Evolutionary conservation across 2,113 vertebrate species (phyloP).

Genomic region (Triplophysa rosa): DNA sequence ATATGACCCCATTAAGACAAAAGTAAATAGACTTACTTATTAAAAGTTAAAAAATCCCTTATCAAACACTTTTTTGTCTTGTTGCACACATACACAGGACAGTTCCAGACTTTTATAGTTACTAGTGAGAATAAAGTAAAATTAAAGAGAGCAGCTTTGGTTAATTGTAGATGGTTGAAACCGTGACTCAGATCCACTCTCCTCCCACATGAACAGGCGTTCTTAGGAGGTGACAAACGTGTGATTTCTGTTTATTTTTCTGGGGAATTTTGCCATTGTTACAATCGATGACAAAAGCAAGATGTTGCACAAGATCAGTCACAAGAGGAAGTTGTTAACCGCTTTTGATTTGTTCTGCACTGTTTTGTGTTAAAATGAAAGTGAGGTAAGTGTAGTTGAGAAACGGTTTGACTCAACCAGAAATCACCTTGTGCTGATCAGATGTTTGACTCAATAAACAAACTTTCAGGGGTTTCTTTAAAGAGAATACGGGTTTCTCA

Average conservation of each 20-base stretch:
- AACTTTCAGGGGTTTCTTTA: neutral
- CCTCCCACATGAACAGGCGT: slow-evolving; percentile 33
- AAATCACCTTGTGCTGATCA: slow-evolving; percentile 21
- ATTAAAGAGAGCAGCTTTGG: slow-evolving; percentile 16
- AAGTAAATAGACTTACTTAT: neutral
- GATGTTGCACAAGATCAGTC: slow-evolving; percentile 29
- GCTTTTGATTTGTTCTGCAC: neutral
- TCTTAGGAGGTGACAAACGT: slow-evolving; percentile 28
- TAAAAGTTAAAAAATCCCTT: too few species aligned
- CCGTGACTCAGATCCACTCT: slow-evolving; percentile 33
- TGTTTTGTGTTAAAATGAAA: neutral
- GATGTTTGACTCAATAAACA: neutral
- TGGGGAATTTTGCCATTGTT: neutral
- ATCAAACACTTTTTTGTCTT: too few species aligned
- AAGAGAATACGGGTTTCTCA: neutral
- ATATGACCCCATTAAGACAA: too few species aligned
- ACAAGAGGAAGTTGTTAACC: neutral
- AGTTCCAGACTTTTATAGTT: neutral
- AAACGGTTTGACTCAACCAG: slow-evolving; percentile 10
- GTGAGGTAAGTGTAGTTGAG: neutral
- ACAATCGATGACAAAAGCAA: neutral
- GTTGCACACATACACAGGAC: neutral
- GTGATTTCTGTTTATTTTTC: slow-evolving; percentile 21
- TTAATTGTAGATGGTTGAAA: slow-evolving; percentile 27
- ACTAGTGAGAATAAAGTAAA: neutral